These are phyloP conservation scores for Nymphalis polychloros DNA, from an alignment of 2,888 invertebrate genomes.

Conservation along the genomic window DNA sequence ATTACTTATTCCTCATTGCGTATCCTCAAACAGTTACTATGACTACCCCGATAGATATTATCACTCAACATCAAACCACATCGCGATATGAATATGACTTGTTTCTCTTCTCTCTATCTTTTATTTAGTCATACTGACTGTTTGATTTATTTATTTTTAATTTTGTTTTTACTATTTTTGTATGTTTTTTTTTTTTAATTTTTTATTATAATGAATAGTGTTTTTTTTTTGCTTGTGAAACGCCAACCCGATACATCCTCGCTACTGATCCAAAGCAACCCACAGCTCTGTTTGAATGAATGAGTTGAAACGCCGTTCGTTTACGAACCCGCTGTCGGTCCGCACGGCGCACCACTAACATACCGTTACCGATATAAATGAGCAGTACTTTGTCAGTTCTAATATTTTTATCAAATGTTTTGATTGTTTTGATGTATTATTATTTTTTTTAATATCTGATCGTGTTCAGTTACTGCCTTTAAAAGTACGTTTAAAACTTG, in stretches of 20 bases:
- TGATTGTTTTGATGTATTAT: conserved; percentile 56
- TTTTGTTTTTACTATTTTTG: conserved; percentile 46
- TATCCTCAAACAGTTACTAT: conserved; percentile 77
- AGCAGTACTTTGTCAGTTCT: conserved; percentile 65
- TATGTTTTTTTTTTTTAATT: conserved; percentile 54
- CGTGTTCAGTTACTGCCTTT: conserved; percentile 74
- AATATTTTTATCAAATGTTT: conserved; percentile 44
- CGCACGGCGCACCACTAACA: conserved; percentile 68
- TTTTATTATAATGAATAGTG: conserved; percentile 68
- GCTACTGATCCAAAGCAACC: conserved; percentile 70
- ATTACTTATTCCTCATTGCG: conserved; percentile 76
- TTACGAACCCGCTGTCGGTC: conserved; percentile 47
- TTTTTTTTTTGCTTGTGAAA: conserved; percentile 76
- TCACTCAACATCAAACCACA: conserved; percentile 65
- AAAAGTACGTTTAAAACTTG: conserved; percentile 62
- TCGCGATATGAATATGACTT: conserved; percentile 77
- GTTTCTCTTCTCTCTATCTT: conserved; percentile 75
- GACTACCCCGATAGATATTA: conserved; percentile 58
- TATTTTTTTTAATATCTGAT: conserved; percentile 52
- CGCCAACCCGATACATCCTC: conserved; percentile 76
- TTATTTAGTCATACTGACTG: conserved; percentile 82
- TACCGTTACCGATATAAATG: conserved; percentile 58
- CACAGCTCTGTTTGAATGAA: conserved; percentile 54
- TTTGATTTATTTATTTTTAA: conserved; percentile 63
- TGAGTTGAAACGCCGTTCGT: conserved; percentile 47